Evolutionary conservation across 2,113 vertebrate species (phyloP).

Genomic region (Hemibagrus wyckioides): DNA sequence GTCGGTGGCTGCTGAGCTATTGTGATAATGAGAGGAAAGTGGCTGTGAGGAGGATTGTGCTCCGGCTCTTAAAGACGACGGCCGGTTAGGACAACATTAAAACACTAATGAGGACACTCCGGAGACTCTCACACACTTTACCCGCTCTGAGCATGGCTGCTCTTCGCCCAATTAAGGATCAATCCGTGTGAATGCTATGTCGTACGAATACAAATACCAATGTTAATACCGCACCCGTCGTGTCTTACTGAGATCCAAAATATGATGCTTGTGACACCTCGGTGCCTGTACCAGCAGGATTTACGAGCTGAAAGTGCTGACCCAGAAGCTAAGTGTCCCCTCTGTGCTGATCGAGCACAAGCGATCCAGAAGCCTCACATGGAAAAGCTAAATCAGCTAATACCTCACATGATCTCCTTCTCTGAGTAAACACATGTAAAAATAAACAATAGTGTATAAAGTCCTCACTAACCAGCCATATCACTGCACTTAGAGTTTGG

Average conservation of each 20-base stretch:
- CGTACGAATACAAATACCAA: not conserved
- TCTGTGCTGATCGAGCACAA: slow-evolving; percentile 24
- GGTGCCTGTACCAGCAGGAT: slow-evolving; percentile 15
- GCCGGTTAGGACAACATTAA: slow-evolving; percentile 40
- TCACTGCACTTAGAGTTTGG: not conserved
- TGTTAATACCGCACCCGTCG: not conserved
- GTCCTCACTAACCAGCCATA: not conserved
- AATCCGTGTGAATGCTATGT: slow-evolving; percentile 32
- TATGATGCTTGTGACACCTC: slow-evolving; percentile 28
- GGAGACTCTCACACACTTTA: slow-evolving; percentile 1
- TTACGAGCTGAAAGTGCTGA: slow-evolving; percentile 35
- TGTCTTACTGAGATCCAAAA: slow-evolving; percentile 3
- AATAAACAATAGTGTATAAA: not conserved
- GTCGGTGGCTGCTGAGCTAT: slow-evolving; percentile 32
- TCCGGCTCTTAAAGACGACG: slow-evolving; percentile 42
- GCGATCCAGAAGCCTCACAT: slow-evolving; percentile 21
- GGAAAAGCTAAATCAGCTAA: slow-evolving; percentile 6
- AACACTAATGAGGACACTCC: slow-evolving; percentile 54
- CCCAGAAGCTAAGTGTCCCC: slow-evolving; percentile 23
- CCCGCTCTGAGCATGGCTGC: slow-evolving; percentile 6
- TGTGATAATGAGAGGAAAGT: slow-evolving; percentile 57
- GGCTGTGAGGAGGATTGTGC: slow-evolving; percentile 42
- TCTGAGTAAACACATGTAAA: slow-evolving; percentile 3
- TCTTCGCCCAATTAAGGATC: slow-evolving; percentile 44
- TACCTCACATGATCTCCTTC: not conserved